Percentiles rank a stretch among this genome's conserved stretches.
phyloP scores from a whole-genome alignment of 2,888 invertebrate species.

The Camptogramma bilineatum region DNA sequence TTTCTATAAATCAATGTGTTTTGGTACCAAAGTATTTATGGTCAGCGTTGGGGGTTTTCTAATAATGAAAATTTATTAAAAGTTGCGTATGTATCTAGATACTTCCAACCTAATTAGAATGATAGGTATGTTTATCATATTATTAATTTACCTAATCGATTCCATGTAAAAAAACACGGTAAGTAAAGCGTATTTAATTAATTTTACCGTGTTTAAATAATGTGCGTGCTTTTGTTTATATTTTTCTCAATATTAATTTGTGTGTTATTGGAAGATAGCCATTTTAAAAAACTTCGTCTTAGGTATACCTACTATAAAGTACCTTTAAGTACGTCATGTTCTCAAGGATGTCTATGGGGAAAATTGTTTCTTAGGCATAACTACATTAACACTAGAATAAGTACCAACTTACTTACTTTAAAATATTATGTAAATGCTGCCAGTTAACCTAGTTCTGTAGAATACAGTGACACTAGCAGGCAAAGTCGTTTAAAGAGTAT shows the following conservation, averaged over 20 bases:
- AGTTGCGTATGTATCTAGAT: not conserved
- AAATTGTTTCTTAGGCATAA: not conserved
- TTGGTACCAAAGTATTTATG: slow-evolving; percentile 28
- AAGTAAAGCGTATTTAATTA: too few species aligned
- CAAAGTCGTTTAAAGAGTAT: slow-evolving; percentile 29
- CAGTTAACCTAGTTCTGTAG: slow-evolving; percentile 20
- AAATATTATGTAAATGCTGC: slow-evolving; percentile 13
- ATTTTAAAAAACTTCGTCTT: too few species aligned
- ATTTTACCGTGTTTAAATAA: too few species aligned
- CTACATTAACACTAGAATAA: not conserved
- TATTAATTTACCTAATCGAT: too few species aligned
- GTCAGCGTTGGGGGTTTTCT: slow-evolving; percentile 8
- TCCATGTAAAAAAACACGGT: too few species aligned
- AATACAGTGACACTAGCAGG: slow-evolving; percentile 24
- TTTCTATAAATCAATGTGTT: slow-evolving; percentile 32
- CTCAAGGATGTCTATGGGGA: not conserved
- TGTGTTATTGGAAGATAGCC: too few species aligned
- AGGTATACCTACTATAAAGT: too few species aligned
- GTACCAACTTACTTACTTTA: not conserved
- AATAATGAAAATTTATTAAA: slow-evolving; percentile 18
- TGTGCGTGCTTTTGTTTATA: too few species aligned
- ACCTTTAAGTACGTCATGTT: too few species aligned
- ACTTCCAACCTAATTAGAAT: too few species aligned
- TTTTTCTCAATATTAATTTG: too few species aligned
- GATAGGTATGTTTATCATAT: too few species aligned